Base-by-base conservation (phyloP, 2,888 invertebrate genomes). In the Caenorhabditis sulstoni region DNA sequence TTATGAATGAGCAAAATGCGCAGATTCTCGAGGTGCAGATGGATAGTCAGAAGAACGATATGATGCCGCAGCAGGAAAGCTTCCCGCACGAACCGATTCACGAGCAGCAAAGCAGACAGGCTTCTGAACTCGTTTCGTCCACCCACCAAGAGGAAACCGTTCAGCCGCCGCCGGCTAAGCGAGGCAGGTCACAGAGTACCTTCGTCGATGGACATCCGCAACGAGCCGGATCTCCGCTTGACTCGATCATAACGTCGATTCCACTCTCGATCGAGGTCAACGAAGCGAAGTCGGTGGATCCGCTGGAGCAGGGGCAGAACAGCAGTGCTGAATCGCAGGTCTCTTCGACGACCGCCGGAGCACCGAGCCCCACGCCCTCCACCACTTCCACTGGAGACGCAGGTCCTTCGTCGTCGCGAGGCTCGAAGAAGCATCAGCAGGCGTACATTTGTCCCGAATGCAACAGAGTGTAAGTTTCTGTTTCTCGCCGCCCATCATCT, bases 391-490 rank as follows among this genome's bases (percentile, higher is more conserved):
- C 3, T 29, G 7, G 29, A 5, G 29, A 29, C 29, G 29, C 7
- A 7, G 29, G 4, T 29, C 29, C 7, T 7, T 3, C 29, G 29
- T 29, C 29, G 3, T 29, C 29, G 29, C 29, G 29, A 41, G 4
- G 7, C 3, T 41, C 41, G 41, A 41, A 11, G 41, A 57, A 49
- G 35, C 12, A 18, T 59, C 23, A 70, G 20, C 61, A 62, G 11
- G 75, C 81, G 22, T 84, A 80, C 67, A 67, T 80, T 18, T 84
- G 84, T 62, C 84, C 84, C 9, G 84, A 84, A 62, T 84, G 84
- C 66, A 47, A 77, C 18, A 84, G 81, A 23, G 79, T 53, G 82
- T 83, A 29, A 62, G 76, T 70, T 49, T 37, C 9, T 55, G 16
- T 44, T 14, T 1, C 44, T 11, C 1, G 4, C 0, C n/a, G 7